Percentiles rank a stretch among this genome's conserved stretches.
These are phyloP conservation scores for Spodoptera littoralis DNA, from an alignment of 2,888 invertebrate species.

Conservation along the genomic window DNA sequence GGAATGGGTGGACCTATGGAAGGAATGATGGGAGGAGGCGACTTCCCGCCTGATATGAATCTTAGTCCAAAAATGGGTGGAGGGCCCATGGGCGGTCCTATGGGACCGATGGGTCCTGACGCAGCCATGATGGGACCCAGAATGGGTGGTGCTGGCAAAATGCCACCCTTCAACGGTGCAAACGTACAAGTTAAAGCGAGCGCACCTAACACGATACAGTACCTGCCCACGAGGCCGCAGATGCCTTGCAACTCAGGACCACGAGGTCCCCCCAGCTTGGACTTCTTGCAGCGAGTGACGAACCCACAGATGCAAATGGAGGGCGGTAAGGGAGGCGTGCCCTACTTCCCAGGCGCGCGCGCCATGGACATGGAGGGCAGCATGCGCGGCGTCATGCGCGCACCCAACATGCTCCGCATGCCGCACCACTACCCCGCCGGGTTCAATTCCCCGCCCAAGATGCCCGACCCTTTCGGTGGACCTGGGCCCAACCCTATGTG, in stretches of 20 bases:
- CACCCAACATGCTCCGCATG: constrained; percentile 81
- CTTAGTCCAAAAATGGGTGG: constrained; percentile 91
- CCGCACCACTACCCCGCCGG: constrained; percentile 85
- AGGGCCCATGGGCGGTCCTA: constrained; percentile 86
- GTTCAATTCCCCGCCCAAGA: constrained; percentile 84
- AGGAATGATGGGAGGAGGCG: constrained; percentile 86
- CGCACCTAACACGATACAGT: constrained; percentile 99
- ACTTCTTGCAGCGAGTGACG: constrained; percentile 96
- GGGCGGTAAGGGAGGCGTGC: constrained; percentile 85
- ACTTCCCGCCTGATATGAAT: constrained; percentile 87
- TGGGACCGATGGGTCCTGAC: constrained; percentile 86
- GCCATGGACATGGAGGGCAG: constrained; percentile 85
- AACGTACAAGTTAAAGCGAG: constrained; percentile 98
- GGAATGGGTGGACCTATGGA: constrained; percentile 88
- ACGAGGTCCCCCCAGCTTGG: constrained; percentile 95
- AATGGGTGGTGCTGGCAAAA: constrained; percentile 88
- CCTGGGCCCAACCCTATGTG: constrained; percentile 72
- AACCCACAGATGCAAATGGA: constrained; percentile 93
- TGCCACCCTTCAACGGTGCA: constrained; percentile 89
- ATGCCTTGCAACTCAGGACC: constrained; percentile 91
- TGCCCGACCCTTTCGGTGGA: constrained; percentile 78
- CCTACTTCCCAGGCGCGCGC: constrained; percentile 92
- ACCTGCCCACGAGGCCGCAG: constrained; percentile 98
- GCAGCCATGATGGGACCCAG: constrained; percentile 91
- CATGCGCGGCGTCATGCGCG: constrained; percentile 85